A percentile compares a stretch with the other conserved stretches of the same genome.
Conservation (phyloP, 1,140 invertebrate genomes). For the Aleiodes sp. region DNA sequence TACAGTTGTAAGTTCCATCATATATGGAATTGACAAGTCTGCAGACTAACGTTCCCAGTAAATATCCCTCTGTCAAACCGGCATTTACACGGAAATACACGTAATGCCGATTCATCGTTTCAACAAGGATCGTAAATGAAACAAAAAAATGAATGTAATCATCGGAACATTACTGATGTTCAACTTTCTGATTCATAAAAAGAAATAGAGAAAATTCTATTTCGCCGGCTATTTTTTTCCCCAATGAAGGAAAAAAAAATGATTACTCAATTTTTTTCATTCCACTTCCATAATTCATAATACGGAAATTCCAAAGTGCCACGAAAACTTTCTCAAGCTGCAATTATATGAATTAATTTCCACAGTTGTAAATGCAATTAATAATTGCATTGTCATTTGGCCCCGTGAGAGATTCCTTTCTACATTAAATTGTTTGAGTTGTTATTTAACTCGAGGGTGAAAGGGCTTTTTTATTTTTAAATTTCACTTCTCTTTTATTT, state of each 20-base stretch:
- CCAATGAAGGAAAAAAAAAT: background rate
- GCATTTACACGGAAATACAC: too few species aligned
- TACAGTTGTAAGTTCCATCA: slow-evolving; percentile 16
- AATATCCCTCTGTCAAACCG: too few species aligned
- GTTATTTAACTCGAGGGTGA: background rate
- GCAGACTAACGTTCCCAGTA: background rate
- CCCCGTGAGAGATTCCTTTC: slow-evolving; percentile 13
- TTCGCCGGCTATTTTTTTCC: background rate
- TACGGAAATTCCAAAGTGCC: slow-evolving; percentile 19
- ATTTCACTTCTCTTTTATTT: too few species aligned
- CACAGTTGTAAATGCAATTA: slow-evolving; percentile 22
- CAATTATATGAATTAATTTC: slow-evolving; percentile 30
- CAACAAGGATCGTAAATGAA: background rate
- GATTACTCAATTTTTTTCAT: background rate
- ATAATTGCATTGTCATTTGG: slow-evolving; percentile 33
- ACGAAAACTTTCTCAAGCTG: slow-evolving; percentile 26
- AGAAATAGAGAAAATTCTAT: too few species aligned
- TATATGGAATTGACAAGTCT: slow-evolving; percentile 27
- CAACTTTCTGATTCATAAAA: too few species aligned
- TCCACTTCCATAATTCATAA: background rate
- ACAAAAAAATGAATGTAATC: too few species aligned
- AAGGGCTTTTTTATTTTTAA: background rate
- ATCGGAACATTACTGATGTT: too few species aligned
- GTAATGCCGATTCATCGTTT: background rate
- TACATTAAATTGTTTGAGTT: background rate